These are phyloP conservation scores for Chaetorhynchus papuensis DNA, from an alignment of 2,113 vertebrate species.

Conservation along the genomic window DNA sequence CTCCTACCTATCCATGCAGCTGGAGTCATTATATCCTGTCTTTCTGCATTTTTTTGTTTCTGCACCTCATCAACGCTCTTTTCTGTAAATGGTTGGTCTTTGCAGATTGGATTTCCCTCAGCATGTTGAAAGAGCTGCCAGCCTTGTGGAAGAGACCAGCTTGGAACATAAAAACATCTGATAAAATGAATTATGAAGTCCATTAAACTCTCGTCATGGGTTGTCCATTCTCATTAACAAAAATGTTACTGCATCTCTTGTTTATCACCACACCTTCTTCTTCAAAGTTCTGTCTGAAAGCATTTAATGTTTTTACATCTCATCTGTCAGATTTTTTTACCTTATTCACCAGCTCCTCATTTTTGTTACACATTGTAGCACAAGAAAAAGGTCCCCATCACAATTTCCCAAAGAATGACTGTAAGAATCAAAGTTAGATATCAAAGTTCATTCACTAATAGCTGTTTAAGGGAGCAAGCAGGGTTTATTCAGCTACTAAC, in stretches of 20 bases:
- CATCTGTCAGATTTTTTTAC: background rate
- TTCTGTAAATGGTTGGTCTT: background rate
- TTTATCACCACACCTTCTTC: background rate
- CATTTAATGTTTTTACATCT: background rate
- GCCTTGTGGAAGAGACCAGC: background rate
- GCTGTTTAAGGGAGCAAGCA: background rate
- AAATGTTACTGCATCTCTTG: background rate
- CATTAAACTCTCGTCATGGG: background rate
- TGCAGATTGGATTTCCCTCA: background rate
- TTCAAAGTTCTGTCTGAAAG: background rate
- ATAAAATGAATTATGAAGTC: background rate
- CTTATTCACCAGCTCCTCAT: background rate
- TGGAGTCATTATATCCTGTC: background rate
- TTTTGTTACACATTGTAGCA: background rate
- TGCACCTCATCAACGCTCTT: background rate
- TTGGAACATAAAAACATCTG: background rate
- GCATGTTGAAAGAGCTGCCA: background rate
- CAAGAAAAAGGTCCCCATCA: background rate
- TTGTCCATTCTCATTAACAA: background rate
- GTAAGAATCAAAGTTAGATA: background rate
- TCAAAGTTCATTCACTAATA: background rate
- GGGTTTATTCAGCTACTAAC: background rate
- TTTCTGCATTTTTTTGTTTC: background rate
- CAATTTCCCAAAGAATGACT: background rate
- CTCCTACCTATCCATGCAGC: background rate